These are phyloP conservation scores for Stenopsyche tienmushanensis DNA, from an alignment of 1,140 invertebrate genomes.

Conservation along the genomic window DNA sequence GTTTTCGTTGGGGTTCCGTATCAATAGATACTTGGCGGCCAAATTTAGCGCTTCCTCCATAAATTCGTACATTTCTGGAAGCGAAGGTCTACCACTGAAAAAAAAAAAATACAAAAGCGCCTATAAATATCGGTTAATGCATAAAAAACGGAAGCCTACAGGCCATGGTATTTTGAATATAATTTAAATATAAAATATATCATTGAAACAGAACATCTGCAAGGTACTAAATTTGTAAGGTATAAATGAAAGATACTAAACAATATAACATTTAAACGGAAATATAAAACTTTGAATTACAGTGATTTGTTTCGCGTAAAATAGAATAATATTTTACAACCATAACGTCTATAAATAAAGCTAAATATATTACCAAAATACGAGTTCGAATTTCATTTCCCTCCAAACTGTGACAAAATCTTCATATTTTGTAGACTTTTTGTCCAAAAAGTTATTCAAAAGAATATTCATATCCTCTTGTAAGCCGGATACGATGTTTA, in stretches of 20 bases:
- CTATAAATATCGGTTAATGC: background rate
- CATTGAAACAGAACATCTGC: background rate
- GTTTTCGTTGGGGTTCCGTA: background rate
- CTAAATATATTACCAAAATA: constrained; percentile 8
- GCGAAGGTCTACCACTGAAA: constrained; percentile 16
- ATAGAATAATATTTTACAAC: too few relatives aligned
- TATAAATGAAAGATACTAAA: too few relatives aligned
- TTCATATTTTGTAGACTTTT: background rate
- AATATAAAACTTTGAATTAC: too few relatives aligned
- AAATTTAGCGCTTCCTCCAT: constrained; percentile 7
- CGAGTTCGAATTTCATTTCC: constrained; percentile 8
- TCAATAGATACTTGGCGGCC: constrained; percentile 7
- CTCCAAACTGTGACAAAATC: constrained; percentile 2
- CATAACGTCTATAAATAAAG: too few relatives aligned
- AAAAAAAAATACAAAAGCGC: background rate
- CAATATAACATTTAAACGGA: too few relatives aligned
- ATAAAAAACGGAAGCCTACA: background rate
- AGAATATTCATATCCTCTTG: constrained; percentile 8
- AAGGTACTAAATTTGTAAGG: background rate
- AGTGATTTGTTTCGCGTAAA: too few relatives aligned
- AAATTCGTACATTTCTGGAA: constrained; percentile 23
- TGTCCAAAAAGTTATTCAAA: background rate
- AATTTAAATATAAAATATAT: background rate
- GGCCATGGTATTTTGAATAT: background rate
- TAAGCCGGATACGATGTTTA: too few relatives aligned